phyloP scores from a whole-genome alignment of 2,888 invertebrate species.

The Doris montereyensis region DNA sequence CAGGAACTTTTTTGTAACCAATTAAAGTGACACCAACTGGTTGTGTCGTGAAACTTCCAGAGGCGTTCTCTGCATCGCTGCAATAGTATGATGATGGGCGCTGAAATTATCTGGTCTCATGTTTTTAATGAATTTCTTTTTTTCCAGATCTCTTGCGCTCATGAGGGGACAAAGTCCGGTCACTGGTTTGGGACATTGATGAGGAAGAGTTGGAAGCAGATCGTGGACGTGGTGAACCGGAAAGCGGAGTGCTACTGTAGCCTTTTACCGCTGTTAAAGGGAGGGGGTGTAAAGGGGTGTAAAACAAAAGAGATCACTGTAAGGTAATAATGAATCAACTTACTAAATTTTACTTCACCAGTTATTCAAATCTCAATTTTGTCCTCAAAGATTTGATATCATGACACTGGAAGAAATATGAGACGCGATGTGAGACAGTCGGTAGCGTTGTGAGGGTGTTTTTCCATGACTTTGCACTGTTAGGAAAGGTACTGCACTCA shows the following conservation, averaged over 20 bases:
- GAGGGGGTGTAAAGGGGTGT: too few species aligned
- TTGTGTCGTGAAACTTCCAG: conserved; percentile 38
- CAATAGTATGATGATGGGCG: conserved; percentile 68
- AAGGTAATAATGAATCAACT: too few species aligned
- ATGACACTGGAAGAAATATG: too few species aligned
- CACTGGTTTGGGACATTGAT: conserved; percentile 43
- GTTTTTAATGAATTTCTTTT: conserved; percentile 68
- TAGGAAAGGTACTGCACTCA: too few species aligned
- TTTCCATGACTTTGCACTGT: too few species aligned
- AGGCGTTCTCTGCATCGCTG: conserved; percentile 56
- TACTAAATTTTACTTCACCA: too few species aligned
- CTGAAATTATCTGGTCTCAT: conserved; percentile 67
- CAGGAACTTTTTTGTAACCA: conserved; percentile 67
- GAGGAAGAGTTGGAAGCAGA: conserved; percentile 34
- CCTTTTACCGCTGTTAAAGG: too few species aligned
- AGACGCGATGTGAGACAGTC: too few species aligned
- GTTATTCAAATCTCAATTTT: too few species aligned
- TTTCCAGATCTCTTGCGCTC: conserved; percentile 28
- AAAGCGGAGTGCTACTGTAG: neutral
- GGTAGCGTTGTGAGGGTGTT: too few species aligned
- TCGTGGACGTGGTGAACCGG: conserved; percentile 29
- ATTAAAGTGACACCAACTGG: conserved; percentile 62
- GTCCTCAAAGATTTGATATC: too few species aligned
- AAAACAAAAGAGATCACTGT: too few species aligned
- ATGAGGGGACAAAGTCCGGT: conserved; percentile 38